phyloP scores from a whole-genome alignment of 1,140 invertebrate genomes.

The Homarus americanus region DNA sequence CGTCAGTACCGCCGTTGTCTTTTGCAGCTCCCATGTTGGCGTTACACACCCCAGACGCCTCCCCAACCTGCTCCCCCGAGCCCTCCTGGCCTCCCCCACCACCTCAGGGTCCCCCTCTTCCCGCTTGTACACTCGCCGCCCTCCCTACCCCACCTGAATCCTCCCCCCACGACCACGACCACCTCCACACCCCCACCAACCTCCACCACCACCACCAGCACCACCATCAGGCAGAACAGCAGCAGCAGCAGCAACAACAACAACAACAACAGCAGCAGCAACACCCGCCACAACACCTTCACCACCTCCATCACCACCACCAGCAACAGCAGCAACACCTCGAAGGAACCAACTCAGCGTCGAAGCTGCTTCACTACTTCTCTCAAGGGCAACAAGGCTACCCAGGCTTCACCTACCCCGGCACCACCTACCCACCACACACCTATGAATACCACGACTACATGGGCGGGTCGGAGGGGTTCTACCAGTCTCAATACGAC shows the following conservation, averaged over 20 bases:
- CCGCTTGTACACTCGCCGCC: constrained; percentile 65
- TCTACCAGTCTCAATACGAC: constrained; percentile 60
- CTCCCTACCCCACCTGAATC: constrained; percentile 73
- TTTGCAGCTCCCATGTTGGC: constrained; percentile 49
- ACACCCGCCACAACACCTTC: constrained; percentile 21
- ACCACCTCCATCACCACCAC: constrained; percentile 42
- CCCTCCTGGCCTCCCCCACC: constrained; percentile 66
- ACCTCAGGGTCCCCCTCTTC: constrained; percentile 43
- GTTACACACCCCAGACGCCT: constrained; percentile 73
- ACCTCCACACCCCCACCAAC: constrained; percentile 57
- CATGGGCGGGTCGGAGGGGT: constrained; percentile 48
- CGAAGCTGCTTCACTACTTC: constrained; percentile 52
- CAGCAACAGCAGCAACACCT: constrained; percentile 36
- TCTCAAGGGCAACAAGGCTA: constrained; percentile 54
- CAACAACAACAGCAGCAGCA: constrained; percentile 55
- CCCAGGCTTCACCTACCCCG: constrained; percentile 42
- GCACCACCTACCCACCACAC: constrained; percentile 34
- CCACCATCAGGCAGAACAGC: constrained; percentile 50
- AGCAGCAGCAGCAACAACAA: constrained; percentile 25
- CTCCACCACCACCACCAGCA: constrained; percentile 62
- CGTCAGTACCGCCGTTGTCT: constrained; percentile 14
- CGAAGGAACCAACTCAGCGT: constrained; percentile 32
- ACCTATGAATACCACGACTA: constrained; percentile 63
- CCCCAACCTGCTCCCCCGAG: constrained; percentile 73
- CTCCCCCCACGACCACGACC: constrained; percentile 74